Evolutionary conservation across 1,140 invertebrate genomes (phyloP), one percentile per base, ranked within the genome.

Genomic region (Drosophila watanabei): DNA sequence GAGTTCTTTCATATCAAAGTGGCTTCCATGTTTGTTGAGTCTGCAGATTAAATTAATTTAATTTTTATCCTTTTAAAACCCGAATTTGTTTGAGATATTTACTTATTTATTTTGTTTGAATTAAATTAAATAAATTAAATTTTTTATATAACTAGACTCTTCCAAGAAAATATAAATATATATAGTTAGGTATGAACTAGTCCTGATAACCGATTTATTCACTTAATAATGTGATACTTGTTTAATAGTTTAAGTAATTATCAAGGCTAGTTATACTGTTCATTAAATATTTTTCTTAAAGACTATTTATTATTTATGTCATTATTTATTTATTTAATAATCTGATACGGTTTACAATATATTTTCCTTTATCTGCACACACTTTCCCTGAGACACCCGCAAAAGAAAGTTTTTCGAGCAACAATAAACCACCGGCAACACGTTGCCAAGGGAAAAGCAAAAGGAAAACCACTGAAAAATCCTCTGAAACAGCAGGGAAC

Each of bases 361-460:
- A 7, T 24, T 32, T 65, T 48, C 65, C 39, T 51, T 24, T 5
- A 10, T 30, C 16, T 72, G 69, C 54, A 52, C 32, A 24, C 18
- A 68, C 63, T 39, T 39, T n/a, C 2, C 20, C 33, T 56, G 33
- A 39, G 54, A 33, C 49, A 18, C 10, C 10, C 16, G 30, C 30
- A 52, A 72, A 86, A 75, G 72, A 79, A 84, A 79, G 61, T 81
- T 75, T 77, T 49, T 48, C 49, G 14, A 24, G 54, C 35, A 56
- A 56, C 54, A 39, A 56, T 56, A 56, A 56, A 56, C 54, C 54
- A 24, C 14, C 33, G 70, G 78, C 75, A 81, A 79, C 81, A 86
- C 79, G 52, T 51, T 72, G 32, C 60, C 41, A 20, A 43, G 70
- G 45, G 43, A 61, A 70, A 56, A 32, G 66, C 52, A 46, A 54